A percentile compares a stretch with the other conserved stretches of the same genome.
Evolutionary conservation across 1,140 invertebrate species (phyloP).

Genomic region (Zaprionus tsacasi): DNA sequence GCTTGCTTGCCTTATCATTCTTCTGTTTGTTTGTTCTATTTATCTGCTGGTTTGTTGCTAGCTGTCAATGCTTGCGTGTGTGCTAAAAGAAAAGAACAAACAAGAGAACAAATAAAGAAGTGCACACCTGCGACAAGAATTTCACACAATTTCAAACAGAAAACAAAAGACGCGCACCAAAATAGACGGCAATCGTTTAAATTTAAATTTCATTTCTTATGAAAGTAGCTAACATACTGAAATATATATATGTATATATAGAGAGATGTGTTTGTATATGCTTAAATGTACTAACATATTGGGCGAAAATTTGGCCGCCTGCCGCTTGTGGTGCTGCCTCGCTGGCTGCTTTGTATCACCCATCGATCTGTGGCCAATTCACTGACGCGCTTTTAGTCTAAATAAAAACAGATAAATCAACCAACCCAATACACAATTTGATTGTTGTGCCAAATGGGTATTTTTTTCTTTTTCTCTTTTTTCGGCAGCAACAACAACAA

Average conservation of each 20-base stretch:
- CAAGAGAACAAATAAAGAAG: constrained; percentile 37
- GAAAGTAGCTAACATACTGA: constrained; percentile 56
- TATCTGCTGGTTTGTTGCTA: constrained; percentile 69
- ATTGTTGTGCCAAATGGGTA: constrained; percentile 68
- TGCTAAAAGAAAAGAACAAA: neutral
- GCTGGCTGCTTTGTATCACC: constrained; percentile 43
- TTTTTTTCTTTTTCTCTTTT: constrained; percentile 8
- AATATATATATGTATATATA: neutral
- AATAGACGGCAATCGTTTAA: constrained; percentile 67
- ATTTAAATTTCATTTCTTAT: constrained; percentile 56
- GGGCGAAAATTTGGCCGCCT: constrained; percentile 12
- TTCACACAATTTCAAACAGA: constrained; percentile 63
- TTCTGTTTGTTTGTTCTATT: constrained; percentile 41
- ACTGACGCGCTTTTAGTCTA: constrained; percentile 49
- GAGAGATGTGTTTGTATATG: constrained; percentile 3
- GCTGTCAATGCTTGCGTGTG: constrained; percentile 32
- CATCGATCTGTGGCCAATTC: constrained; percentile 58
- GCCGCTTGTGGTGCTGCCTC: neutral
- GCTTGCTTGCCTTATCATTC: constrained; percentile 53
- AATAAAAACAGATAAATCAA: constrained; percentile 59
- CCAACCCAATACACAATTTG: constrained; percentile 52
- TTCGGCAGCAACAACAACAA: constrained; percentile 46
- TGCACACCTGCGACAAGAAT: constrained; percentile 77
- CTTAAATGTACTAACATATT: constrained; percentile 8
- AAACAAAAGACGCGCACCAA: constrained; percentile 43